phyloP scores from a whole-genome alignment of 2,113 vertebrate genomes.

The Asarcornis scutulata region DNA sequence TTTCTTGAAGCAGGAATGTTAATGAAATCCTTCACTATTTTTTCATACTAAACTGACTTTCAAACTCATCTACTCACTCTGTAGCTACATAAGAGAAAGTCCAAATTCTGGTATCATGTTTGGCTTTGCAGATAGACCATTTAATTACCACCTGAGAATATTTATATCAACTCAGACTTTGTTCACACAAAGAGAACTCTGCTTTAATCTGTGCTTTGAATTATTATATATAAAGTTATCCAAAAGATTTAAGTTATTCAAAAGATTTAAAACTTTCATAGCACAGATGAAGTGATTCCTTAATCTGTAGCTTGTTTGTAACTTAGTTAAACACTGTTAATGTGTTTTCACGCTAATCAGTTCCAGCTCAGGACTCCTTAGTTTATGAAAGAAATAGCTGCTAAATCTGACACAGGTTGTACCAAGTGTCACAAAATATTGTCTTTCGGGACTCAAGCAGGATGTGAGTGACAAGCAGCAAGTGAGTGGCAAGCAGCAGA shows the following conservation, averaged over 20 bases:
- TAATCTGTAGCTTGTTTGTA: slow-evolving; percentile 15
- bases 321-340: neutral
- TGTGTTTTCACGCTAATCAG: neutral
- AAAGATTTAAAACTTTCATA: neutral
- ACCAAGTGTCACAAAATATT: fast-evolving
- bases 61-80: neutral
- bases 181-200: neutral
- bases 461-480: neutral
- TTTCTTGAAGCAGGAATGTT: neutral
- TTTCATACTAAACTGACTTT: neutral
- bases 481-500: neutral
- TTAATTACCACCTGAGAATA: slow-evolving; percentile 7
- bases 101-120: neutral
- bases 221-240: neutral
- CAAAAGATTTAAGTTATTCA: neutral
- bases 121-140: neutral
- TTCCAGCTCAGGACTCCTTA: neutral
- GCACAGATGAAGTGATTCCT: neutral
- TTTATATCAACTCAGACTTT: neutral
- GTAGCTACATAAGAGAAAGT: neutral
- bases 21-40: neutral
- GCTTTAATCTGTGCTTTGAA: neutral
- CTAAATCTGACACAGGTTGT: neutral
- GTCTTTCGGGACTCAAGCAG: neutral
- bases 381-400: neutral